Conservation (phyloP, 2,113 vertebrate species). For the Oryzias javanicus region DNA sequence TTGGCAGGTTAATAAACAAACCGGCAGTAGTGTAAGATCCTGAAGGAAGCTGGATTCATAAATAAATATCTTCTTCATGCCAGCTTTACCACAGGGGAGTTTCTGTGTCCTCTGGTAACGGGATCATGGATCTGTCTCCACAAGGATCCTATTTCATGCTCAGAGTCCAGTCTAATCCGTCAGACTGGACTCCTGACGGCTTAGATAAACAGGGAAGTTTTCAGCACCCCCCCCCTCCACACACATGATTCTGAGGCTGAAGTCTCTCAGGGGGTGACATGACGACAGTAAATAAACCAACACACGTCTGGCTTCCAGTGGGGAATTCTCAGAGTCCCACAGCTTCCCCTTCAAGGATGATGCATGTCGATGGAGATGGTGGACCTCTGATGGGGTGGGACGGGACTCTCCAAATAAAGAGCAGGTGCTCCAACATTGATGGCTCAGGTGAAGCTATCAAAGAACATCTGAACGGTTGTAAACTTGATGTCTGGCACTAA, state of each 20-base stretch:
- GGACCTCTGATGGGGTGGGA: no score
- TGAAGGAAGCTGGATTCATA: no score
- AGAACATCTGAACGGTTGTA: background rate
- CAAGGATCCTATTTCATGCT: background rate
- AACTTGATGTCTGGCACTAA: background rate
- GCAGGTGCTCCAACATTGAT: background rate
- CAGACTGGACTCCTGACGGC: conserved; percentile 10
- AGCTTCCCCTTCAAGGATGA: conserved; percentile 32
- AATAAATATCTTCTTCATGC: no score
- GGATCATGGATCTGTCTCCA: background rate
- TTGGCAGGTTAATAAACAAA: no score
- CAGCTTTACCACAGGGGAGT: no score
- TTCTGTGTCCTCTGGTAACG: no score
- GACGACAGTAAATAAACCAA: conserved; percentile 41
- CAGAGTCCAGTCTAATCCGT: background rate
- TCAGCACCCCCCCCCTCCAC: no score
- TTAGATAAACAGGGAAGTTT: background rate
- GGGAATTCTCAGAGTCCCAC: conserved; percentile 5
- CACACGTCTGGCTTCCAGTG: conserved; percentile 2
- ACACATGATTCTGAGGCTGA: no score
- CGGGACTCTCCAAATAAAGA: background rate
- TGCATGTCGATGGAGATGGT: no score
- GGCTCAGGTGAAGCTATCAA: background rate
- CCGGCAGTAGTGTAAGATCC: no score
- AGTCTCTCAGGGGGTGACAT: conserved; percentile 22